Conservation (phyloP, 2,797 vertebrate genomes). For the Aselliscus stoliczkanus region DNA sequence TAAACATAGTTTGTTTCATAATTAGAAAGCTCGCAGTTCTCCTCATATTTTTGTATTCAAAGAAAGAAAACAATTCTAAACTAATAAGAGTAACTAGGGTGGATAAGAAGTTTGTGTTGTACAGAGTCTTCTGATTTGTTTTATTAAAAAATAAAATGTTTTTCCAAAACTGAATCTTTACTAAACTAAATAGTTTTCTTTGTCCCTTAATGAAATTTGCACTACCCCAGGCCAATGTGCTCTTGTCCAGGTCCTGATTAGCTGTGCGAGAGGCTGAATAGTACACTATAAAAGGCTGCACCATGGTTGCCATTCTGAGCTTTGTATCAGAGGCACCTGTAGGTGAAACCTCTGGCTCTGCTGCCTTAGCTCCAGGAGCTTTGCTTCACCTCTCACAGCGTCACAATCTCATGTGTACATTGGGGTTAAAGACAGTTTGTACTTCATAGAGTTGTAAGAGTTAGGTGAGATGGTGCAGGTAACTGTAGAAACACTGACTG, state of each 20-base stretch:
- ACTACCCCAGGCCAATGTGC: neutral
- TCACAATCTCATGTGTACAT: neutral
- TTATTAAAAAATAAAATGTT: neutral
- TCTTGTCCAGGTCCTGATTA: neutral
- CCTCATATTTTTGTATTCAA: neutral
- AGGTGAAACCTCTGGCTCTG: neutral
- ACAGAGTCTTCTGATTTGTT: neutral
- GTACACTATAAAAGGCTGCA: neutral
- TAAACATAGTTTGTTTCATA: neutral
- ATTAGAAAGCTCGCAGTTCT: neutral
- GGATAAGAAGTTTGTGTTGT: neutral
- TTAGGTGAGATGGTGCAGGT: neutral
- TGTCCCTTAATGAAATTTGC: neutral
- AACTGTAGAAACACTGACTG: neutral
- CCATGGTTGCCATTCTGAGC: rapidly evolving
- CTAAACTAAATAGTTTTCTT: neutral
- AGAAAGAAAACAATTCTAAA: neutral
- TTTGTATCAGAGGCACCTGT: neutral
- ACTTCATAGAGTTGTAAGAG: neutral
- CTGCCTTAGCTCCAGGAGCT: neutral
- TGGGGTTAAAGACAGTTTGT: neutral
- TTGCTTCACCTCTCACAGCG: neutral
- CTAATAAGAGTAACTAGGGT: neutral
- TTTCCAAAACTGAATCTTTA: neutral
- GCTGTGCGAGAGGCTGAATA: neutral